Percentiles rank a stretch among this genome's conserved stretches.
Conservation (phyloP, 2,888 invertebrate genomes). For the Agrotis ipsilon region DNA sequence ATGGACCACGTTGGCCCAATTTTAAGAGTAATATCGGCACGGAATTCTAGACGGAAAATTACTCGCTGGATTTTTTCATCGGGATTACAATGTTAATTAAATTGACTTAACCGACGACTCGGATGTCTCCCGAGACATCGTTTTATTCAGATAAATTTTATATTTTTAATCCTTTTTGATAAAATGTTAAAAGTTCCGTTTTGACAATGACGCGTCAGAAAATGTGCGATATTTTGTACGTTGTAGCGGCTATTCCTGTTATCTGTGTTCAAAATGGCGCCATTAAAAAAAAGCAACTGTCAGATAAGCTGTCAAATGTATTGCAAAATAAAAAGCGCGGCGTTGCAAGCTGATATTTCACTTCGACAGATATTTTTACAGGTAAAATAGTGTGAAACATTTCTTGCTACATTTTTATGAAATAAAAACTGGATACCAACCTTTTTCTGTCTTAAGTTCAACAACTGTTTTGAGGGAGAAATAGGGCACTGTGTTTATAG, state of each 20-base stretch:
- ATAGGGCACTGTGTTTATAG: slow-evolving; percentile 39
- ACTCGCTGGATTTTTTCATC: slow-evolving; percentile 34
- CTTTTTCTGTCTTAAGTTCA: slow-evolving; percentile 4
- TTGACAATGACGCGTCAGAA: slow-evolving; percentile 41
- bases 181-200: slow-evolving; percentile 20
- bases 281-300: slow-evolving; percentile 60
- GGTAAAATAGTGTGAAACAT: slow-evolving; percentile 37
- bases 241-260: slow-evolving; percentile 38
- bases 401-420: slow-evolving; percentile 5
- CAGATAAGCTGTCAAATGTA: slow-evolving; percentile 66
- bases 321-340: slow-evolving; percentile 55
- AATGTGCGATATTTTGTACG: slow-evolving; percentile 49
- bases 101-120: slow-evolving; percentile 69
- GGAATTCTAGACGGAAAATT: slow-evolving; percentile 35
- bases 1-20: slow-evolving; percentile 66
- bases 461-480: slow-evolving; percentile 21
- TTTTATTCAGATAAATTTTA: slow-evolving; percentile 56
- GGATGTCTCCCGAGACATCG: slow-evolving; percentile 62
- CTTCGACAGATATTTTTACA: slow-evolving; percentile 42
- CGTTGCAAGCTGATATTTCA: slow-evolving; percentile 45
- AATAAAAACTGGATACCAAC: slow-evolving; percentile 3
- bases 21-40: slow-evolving; percentile 58
- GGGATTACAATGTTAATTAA: slow-evolving; percentile 79
- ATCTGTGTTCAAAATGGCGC: slow-evolving; percentile 57
- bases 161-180: slow-evolving; percentile 54